These are phyloP conservation scores for Xiphydria camelus DNA, from an alignment of 2,888 invertebrate species.

Conservation along the genomic window DNA sequence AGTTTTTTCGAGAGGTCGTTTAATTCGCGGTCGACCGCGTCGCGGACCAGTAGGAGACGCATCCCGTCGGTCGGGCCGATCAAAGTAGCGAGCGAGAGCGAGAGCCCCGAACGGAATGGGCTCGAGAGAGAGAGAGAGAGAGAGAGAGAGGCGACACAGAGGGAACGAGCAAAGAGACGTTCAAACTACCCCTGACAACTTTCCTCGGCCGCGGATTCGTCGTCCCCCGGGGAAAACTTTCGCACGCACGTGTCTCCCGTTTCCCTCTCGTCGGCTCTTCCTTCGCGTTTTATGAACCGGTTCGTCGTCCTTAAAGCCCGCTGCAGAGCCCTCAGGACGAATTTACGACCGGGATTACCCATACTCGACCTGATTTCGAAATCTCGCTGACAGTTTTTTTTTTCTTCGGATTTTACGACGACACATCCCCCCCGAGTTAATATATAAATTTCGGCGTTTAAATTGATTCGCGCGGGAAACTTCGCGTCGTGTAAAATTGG, in stretches of 20 bases:
- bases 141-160: constrained; percentile 5
- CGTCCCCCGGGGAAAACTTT: constrained; percentile 25
- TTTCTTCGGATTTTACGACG: too few relatives aligned
- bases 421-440: too few relatives aligned
- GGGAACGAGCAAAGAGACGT: constrained; percentile 24
- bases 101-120: too few relatives aligned
- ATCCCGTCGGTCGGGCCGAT: too few relatives aligned
- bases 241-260: constrained; percentile 39
- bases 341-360: constrained; percentile 1
- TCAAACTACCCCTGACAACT: constrained; percentile 18
- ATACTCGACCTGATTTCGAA: too few relatives aligned
- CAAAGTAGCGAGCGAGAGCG: too few relatives aligned
- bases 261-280: constrained; percentile 23
- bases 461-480: too few relatives aligned
- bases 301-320: constrained; percentile 38
- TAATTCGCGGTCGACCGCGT: constrained; percentile 13
- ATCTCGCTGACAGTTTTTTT: too few relatives aligned
- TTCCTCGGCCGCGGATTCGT: neutral
- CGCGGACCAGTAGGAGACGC: neutral
- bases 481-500: too few relatives aligned
- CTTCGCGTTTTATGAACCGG: constrained; percentile 36
- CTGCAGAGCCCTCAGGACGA: neutral
- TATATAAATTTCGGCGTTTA: too few relatives aligned
- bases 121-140: neutral
- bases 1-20: constrained; percentile 22